phyloP scores from a whole-genome alignment of 2,113 vertebrate genomes.

The Varanus komodoensis region DNA sequence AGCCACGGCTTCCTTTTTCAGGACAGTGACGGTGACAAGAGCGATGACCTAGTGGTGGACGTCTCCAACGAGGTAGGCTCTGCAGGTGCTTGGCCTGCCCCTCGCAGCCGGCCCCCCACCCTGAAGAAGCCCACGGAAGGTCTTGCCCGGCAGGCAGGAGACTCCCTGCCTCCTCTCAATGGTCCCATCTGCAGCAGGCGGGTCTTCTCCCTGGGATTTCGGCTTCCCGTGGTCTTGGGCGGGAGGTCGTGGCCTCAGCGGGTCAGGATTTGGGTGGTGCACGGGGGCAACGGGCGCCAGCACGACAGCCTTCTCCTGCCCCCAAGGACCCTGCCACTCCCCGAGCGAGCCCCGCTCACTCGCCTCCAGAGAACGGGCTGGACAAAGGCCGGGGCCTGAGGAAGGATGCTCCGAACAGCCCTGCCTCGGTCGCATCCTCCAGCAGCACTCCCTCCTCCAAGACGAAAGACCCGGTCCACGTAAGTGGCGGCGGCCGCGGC shows the following conservation, averaged over 20 bases:
- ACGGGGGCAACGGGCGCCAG: neutral
- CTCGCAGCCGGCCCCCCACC: neutral
- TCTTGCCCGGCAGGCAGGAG: too few species aligned
- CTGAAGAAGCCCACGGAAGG: too few species aligned
- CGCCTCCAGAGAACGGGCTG: constrained; percentile 93
- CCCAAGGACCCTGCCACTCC: constrained; percentile 90
- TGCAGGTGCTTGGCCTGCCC: neutral
- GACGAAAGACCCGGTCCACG: constrained; percentile 94
- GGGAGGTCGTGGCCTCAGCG: too few species aligned
- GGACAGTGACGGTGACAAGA: constrained; percentile 98
- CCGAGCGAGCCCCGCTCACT: constrained; percentile 91
- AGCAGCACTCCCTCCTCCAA: constrained; percentile 97
- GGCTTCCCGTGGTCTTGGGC: neutral
- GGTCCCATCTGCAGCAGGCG: neutral
- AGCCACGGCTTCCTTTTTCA: constrained; percentile 55
- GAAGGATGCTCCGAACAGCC: constrained; percentile 94
- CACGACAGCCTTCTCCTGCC: constrained; percentile 3
- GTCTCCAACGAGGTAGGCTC: constrained; percentile 93
- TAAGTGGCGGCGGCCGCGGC: constrained; percentile 64
- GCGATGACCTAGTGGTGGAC: constrained; percentile 95
- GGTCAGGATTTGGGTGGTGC: neutral
- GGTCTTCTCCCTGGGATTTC: neutral
- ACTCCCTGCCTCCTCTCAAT: neutral
- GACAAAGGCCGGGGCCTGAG: constrained; percentile 91
- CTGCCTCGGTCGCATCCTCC: constrained; percentile 94